Conservation (phyloP, 2,888 invertebrate genomes). For the Aleiodes testaceus region DNA sequence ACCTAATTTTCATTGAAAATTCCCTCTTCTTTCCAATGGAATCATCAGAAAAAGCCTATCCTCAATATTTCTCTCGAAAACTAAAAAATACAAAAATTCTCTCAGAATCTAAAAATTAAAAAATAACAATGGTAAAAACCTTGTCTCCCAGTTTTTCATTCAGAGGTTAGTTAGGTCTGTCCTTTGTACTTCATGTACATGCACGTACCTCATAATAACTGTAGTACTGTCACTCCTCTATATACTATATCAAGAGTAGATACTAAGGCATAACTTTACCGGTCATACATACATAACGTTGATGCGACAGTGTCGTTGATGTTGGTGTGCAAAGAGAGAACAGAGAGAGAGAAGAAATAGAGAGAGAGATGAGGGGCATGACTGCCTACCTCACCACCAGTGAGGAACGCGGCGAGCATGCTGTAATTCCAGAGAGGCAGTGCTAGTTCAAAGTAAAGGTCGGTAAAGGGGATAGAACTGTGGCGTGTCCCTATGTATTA, state of each 20-base stretch:
- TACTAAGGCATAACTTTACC: conserved; percentile 36
- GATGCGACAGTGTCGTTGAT: not conserved
- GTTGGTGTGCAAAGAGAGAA: too few species aligned
- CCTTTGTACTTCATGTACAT: not conserved
- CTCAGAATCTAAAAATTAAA: conserved; percentile 4
- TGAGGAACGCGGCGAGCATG: conserved; percentile 17
- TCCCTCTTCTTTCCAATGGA: too few species aligned
- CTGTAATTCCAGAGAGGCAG: conserved; percentile 24
- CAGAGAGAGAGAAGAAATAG: too few species aligned
- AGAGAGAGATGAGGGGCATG: too few species aligned
- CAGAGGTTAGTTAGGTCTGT: not conserved
- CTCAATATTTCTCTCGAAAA: too few species aligned
- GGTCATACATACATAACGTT: conserved; percentile 11
- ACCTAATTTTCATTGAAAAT: too few species aligned
- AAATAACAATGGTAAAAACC: conserved; percentile 1
- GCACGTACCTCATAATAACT: conserved; percentile 25
- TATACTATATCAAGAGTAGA: not conserved
- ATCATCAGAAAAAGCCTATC: too few species aligned
- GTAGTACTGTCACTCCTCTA: not conserved
- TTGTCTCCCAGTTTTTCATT: not conserved
- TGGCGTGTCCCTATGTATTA: not conserved
- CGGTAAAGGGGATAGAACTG: not conserved
- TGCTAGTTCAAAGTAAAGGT: not conserved
- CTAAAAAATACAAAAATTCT: not conserved
- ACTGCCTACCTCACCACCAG: not conserved